phyloP scores from a whole-genome alignment of 2,888 invertebrate species.

The Baronia brevicornis region DNA sequence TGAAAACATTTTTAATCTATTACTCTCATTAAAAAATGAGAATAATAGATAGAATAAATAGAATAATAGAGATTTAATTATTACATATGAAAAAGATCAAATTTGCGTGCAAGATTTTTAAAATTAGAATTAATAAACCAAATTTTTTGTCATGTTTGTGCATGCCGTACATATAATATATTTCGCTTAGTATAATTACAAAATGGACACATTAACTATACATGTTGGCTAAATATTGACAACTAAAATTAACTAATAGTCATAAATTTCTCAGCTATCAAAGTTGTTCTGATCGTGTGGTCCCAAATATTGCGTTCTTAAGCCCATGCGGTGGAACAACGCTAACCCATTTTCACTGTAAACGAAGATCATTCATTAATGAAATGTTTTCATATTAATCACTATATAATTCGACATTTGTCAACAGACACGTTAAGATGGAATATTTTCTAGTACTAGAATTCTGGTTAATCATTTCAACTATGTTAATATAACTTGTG shows the following conservation, averaged over 20 bases:
- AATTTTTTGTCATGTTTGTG: conserved; percentile 4
- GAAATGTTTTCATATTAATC: neutral
- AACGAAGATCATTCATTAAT: conserved; percentile 15
- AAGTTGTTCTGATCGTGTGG: conserved; percentile 30
- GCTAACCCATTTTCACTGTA: conserved; percentile 35
- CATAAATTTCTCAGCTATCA: conserved; percentile 31
- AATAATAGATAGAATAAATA: conserved; percentile 3
- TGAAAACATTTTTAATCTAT: neutral
- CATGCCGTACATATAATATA: conserved; percentile 14
- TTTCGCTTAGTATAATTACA: neutral
- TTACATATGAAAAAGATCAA: conserved; percentile 2
- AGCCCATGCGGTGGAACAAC: conserved; percentile 33
- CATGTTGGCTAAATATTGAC: conserved; percentile 3
- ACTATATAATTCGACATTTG: neutral
- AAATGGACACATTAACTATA: neutral
- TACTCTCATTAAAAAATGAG: neutral
- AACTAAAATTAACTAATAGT: conserved; percentile 11
- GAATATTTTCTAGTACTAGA: too few relatives aligned
- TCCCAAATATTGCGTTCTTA: conserved; percentile 33
- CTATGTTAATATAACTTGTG: too few relatives aligned
- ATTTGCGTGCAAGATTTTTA: conserved; percentile 1
- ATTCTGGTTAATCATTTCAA: too few relatives aligned
- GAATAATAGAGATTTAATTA: neutral
- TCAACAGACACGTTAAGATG: neutral
- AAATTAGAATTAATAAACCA: neutral